A percentile compares a stretch with the other conserved stretches of the same genome.
Conservation (phyloP, 1,140 invertebrate species). For the Brachionus asplanchnoidis region DNA sequence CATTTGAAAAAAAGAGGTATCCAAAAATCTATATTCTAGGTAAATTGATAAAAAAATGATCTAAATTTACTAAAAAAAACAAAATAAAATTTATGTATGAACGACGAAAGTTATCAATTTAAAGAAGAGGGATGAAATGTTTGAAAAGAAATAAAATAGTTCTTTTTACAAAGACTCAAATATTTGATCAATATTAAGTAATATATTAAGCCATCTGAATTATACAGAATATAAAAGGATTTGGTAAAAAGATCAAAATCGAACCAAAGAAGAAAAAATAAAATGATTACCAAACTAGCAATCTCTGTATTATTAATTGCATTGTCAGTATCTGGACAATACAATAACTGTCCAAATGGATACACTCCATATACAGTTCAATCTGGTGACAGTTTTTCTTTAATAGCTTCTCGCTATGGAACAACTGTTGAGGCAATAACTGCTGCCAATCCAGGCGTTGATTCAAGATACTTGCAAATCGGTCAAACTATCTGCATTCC, state of each 20-base stretch:
- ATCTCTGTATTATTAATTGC: neutral
- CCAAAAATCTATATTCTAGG: too few species aligned
- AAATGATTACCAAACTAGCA: neutral
- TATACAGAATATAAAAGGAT: neutral
- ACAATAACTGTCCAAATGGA: neutral
- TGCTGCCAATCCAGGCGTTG: neutral
- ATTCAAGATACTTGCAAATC: neutral
- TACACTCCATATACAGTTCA: neutral
- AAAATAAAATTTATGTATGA: neutral
- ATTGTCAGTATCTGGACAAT: neutral
- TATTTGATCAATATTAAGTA: neutral
- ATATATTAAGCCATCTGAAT: neutral
- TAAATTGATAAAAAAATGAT: too few species aligned
- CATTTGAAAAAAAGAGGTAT: too few species aligned
- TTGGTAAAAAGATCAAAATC: neutral
- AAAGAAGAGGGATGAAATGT: neutral
- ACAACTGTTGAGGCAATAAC: neutral
- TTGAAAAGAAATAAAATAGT: neutral
- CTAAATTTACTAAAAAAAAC: too few species aligned
- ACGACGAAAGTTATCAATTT: neutral
- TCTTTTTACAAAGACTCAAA: neutral
- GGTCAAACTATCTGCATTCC: neutral
- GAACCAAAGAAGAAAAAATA: neutral
- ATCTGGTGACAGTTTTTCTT: neutral
- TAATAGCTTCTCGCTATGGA: neutral